phyloP scores from a whole-genome alignment of 2,113 vertebrate species.

The Scophthalmus maximus region DNA sequence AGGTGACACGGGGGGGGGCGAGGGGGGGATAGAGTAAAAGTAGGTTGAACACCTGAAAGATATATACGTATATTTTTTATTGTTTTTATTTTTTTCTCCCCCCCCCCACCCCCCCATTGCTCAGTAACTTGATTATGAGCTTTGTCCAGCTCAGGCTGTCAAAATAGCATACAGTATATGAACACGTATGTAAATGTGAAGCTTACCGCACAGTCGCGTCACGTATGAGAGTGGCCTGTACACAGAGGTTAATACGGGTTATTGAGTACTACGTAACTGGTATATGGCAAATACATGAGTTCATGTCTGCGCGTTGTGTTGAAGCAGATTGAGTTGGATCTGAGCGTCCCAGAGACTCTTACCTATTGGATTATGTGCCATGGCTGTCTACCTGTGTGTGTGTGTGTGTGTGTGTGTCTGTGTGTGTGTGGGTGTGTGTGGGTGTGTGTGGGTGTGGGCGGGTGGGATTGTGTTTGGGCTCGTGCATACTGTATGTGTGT shows the following conservation, averaged over 20 bases:
- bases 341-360: constrained; percentile 3
- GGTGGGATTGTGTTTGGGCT: neutral
- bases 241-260: too few species aligned
- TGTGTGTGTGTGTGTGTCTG: neutral
- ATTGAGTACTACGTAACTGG: neutral
- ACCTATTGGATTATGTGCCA: constrained; percentile 24
- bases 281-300: constrained; percentile 10
- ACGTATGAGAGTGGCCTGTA: constrained; percentile 23
- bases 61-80: too few species aligned
- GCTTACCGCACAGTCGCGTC: constrained; percentile 23
- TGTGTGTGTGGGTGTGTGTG: neutral
- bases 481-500: neutral
- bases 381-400: constrained; percentile 19
- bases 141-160: neutral
- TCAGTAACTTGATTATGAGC: neutral
- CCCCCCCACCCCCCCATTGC: neutral
- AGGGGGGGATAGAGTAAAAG: neutral
- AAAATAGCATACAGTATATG: neutral
- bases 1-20: constrained; percentile 44
- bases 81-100: neutral
- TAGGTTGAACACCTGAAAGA: too few species aligned
- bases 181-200: constrained; percentile 1
- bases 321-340: constrained; percentile 9
- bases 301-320: neutral
- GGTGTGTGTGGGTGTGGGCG: too few species aligned